Evolutionary conservation across 2,888 invertebrate species (phyloP), one percentile per base, ranked within the genome.

Genomic region (Therioaphis trifolii): DNA sequence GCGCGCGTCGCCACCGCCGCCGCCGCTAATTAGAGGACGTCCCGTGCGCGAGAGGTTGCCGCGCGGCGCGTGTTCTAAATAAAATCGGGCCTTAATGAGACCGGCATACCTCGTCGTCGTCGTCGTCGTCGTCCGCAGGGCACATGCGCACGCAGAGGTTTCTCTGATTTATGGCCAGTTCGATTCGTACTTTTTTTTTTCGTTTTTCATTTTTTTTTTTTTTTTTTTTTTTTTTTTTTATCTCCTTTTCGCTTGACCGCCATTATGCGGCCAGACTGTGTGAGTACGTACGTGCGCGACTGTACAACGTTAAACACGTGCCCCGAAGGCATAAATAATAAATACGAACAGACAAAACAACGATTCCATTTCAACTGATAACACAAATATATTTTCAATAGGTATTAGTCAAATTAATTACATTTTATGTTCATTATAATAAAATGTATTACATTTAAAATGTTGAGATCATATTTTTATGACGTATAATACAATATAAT

Each of bases 51-150:
- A 58, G 80, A 58, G 58, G 61, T 15, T 3, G 21, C 14, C 18
- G 35, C 29, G 29, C 71, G 29, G 63, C 61, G 72, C 80, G 80
- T 72, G 80, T 82, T 82, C 80, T 52, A 82, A 82, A 82, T 82
- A 82, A 82, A 82, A 82, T 80, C 80, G 71, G 46, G 61, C 80
- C 72, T 72, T 82, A 82, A 82, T 82, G 80, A 82, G 80, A n/a
- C 61, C 49, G 72, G 49, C 80, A 82, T 82, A 82, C 72, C 80
- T 49, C 66, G 52, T n/a, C n/a, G n/a, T 15, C 15, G 76, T 63
- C 61, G 24, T 52, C 55, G 55, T 18, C n/a, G 4, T n/a, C 35
- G 58, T 55, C 55, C 49, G 74, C 15, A 12, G 43, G 63, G 61
- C 58, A 58, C 29, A n/a, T 49, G 11, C 49, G 49, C 52, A 46